Conservation (phyloP, 2,113 vertebrate species). For the Pelecanus crispus region DNA sequence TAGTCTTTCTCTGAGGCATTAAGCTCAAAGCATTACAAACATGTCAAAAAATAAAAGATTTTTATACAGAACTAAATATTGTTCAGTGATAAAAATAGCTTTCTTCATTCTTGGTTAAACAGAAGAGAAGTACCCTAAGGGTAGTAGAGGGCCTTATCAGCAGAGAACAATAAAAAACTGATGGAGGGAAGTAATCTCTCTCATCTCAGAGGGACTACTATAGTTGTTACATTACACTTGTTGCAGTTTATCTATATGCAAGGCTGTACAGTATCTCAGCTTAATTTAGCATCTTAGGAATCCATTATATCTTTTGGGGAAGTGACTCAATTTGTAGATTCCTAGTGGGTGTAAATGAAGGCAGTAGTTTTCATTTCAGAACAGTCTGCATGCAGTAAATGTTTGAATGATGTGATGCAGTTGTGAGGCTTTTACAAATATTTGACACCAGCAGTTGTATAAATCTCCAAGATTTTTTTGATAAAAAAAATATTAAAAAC, state of each 20-base stretch:
- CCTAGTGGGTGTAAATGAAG: conserved; percentile 29
- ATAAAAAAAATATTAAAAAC: neutral
- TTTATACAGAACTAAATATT: conserved; percentile 47
- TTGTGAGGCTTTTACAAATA: conserved; percentile 18
- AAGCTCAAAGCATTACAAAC: conserved; percentile 40
- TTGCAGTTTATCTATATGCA: conserved; percentile 45
- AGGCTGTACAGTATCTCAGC: conserved; percentile 23
- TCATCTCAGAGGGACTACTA: conserved; percentile 35
- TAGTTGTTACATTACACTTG: conserved; percentile 26
- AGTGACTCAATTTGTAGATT: conserved; percentile 44
- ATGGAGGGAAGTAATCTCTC: conserved; percentile 44
- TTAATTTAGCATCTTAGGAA: conserved; percentile 56
- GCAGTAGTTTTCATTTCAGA: conserved; percentile 9
- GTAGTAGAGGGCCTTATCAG: conserved; percentile 55
- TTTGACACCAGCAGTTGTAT: neutral
- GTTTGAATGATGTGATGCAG: conserved; percentile 13
- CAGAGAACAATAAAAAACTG: conserved; percentile 57
- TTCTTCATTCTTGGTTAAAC: conserved; percentile 54
- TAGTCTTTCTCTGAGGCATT: neutral
- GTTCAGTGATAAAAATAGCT: conserved; percentile 49
- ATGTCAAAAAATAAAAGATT: conserved; percentile 31
- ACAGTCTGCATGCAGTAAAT: neutral
- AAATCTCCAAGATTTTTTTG: conserved; percentile 22
- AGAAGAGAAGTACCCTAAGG: conserved; percentile 48
- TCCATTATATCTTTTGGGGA: conserved; percentile 38